Evolutionary conservation across 2,113 vertebrate genomes (phyloP).

Genomic region (Ascaphus truei): DNA sequence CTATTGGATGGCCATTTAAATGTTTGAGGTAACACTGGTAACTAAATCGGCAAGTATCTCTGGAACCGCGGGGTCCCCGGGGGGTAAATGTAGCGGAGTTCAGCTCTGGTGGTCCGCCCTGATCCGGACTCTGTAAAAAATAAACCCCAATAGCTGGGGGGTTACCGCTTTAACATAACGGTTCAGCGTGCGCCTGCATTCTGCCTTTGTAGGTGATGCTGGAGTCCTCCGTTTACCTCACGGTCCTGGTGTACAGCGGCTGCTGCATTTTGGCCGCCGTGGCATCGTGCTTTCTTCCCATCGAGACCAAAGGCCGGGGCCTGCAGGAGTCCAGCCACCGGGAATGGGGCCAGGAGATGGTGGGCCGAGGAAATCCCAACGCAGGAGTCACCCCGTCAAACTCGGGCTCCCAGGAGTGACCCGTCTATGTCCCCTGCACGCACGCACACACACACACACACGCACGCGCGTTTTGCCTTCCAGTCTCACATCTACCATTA

Average conservation of each 20-base stretch:
- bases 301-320: conserved; percentile 91
- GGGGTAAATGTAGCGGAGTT: too few relatives aligned
- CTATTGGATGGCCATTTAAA: too few relatives aligned
- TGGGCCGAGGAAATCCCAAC: conserved; percentile 70
- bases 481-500: conserved; percentile 24
- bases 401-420: conserved; percentile 81
- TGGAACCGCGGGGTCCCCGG: too few relatives aligned
- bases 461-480: conserved; percentile 8
- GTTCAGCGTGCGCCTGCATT: too few relatives aligned
- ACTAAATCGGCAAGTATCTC: too few relatives aligned
- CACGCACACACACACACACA: conserved; percentile 9
- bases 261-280: conserved; percentile 88
- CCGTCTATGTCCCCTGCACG: not conserved
- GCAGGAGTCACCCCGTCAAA: conserved; percentile 66
- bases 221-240: conserved; percentile 90
- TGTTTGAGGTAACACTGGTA: too few relatives aligned
- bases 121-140: too few relatives aligned
- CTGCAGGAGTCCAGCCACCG: conserved; percentile 91
- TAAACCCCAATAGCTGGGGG: too few relatives aligned
- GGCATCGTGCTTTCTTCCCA: conserved; percentile 89
- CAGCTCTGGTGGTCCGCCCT: too few relatives aligned
- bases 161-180: too few relatives aligned
- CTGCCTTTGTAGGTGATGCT: conserved; percentile 88
- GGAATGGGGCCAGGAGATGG: conserved; percentile 98
- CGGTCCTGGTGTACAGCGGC: conserved; percentile 88